These are phyloP conservation scores for Epinephelus awoara DNA, from an alignment of 2,797 vertebrate species.

Conservation along the genomic window DNA sequence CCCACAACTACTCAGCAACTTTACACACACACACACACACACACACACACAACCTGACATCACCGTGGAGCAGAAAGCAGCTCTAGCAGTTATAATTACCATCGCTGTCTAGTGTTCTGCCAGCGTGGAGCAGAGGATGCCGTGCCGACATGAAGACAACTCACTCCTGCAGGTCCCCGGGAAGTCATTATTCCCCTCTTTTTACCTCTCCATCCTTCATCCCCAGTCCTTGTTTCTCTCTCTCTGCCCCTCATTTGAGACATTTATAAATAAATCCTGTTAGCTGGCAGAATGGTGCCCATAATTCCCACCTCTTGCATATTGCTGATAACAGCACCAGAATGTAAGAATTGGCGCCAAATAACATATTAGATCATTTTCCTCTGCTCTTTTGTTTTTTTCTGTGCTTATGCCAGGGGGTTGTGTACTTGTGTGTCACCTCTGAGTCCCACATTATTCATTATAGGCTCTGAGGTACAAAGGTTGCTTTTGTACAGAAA, in stretches of 20 bases:
- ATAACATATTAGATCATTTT: slow-evolving; percentile 54
- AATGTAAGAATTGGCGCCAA: slow-evolving; percentile 40
- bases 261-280: slow-evolving; percentile 69
- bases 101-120: slow-evolving; percentile 52
- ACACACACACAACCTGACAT: slow-evolving; percentile 51
- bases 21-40: slow-evolving; percentile 30
- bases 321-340: slow-evolving; percentile 51
- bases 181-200: slow-evolving; percentile 51
- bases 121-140: slow-evolving; percentile 40
- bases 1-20: slow-evolving; percentile 54
- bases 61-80: slow-evolving; percentile 37
- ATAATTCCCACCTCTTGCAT: slow-evolving; percentile 56
- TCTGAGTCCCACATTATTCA: slow-evolving; percentile 50
- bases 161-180: slow-evolving; percentile 54
- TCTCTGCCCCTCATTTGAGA: slow-evolving; percentile 40
- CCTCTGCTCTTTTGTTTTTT: slow-evolving; percentile 38
- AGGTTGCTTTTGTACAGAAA: slow-evolving; percentile 49
- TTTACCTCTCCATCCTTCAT: slow-evolving; percentile 17
- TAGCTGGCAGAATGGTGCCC: slow-evolving; percentile 47
- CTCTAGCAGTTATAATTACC: slow-evolving; percentile 65
- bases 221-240: background rate
- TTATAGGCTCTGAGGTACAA: slow-evolving; percentile 44
- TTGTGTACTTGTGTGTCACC: slow-evolving; percentile 25
- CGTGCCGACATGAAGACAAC: slow-evolving; percentile 35
- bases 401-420: slow-evolving; percentile 13